These are phyloP conservation scores for Xylophagus ater DNA, from an alignment of 2,888 invertebrate genomes.

Conservation along the genomic window DNA sequence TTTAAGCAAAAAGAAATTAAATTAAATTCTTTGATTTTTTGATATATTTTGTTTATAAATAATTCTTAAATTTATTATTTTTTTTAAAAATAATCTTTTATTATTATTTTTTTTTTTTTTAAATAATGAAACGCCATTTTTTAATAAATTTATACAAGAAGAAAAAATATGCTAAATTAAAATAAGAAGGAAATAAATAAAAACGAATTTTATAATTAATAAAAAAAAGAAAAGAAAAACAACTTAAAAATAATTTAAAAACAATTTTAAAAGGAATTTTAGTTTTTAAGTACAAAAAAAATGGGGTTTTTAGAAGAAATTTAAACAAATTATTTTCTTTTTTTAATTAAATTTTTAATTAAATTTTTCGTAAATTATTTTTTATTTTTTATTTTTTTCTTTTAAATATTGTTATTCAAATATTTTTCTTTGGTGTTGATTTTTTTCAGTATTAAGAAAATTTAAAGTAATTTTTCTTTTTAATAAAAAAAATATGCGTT, in stretches of 20 bases:
- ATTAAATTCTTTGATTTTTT: too few relatives aligned
- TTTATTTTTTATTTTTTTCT: too few relatives aligned
- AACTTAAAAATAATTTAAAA: neutral
- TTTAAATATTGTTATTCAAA: slow-evolving; percentile 5
- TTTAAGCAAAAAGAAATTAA: too few relatives aligned
- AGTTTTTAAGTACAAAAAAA: neutral
- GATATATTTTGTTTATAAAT: too few relatives aligned
- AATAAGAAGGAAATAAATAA: neutral
- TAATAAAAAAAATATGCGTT: too few relatives aligned
- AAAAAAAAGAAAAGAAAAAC: neutral
- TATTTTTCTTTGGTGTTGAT: slow-evolving; percentile 5
- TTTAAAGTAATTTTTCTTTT: too few relatives aligned
- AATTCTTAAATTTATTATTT: too few relatives aligned
- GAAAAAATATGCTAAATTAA: neutral
- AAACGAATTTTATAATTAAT: neutral
- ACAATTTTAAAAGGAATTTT: neutral
- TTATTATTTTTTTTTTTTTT: too few relatives aligned
- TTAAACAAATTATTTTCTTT: neutral
- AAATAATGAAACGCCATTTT: slow-evolving; percentile 11
- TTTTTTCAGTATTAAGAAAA: too few relatives aligned
- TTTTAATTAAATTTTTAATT: neutral
- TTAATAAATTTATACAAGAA: too few relatives aligned
- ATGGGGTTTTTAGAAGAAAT: too few relatives aligned
- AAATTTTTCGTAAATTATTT: slow-evolving; percentile 15
- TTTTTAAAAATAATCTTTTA: too few relatives aligned